Evolutionary conservation across 1,140 invertebrate genomes (phyloP).

Genomic region (Paraescarpia echinospica): DNA sequence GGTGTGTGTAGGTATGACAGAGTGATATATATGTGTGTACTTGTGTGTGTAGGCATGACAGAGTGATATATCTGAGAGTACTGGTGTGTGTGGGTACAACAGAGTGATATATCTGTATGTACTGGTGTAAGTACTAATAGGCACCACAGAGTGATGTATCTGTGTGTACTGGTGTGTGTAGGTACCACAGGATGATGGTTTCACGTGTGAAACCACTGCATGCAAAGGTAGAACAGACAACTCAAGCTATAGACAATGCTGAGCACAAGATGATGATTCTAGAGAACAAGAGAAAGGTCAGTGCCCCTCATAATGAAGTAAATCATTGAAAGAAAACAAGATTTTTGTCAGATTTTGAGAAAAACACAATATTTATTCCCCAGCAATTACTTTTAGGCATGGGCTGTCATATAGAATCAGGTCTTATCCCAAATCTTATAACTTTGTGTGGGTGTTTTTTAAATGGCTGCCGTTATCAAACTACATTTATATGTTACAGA

Average conservation of each 20-base stretch:
- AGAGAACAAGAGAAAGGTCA: constrained; percentile 52
- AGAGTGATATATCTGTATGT: background rate
- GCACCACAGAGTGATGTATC: background rate
- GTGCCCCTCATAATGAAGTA: background rate
- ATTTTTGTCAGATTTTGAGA: too few relatives aligned
- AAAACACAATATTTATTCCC: too few relatives aligned
- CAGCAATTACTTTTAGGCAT: too few relatives aligned
- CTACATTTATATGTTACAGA: too few relatives aligned
- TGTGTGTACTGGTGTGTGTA: constrained; percentile 19
- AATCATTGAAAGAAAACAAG: background rate
- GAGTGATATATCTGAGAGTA: too few relatives aligned
- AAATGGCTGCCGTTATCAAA: background rate
- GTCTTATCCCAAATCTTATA: background rate
- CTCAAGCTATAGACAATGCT: constrained; percentile 53
- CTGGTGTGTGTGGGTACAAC: background rate
- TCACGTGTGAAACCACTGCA: constrained; percentile 57
- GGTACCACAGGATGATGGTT: constrained; percentile 56
- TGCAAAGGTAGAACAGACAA: constrained; percentile 56
- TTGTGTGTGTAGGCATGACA: too few relatives aligned
- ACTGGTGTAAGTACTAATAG: background rate
- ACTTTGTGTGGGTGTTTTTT: background rate
- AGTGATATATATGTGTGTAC: too few relatives aligned
- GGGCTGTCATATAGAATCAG: too few relatives aligned
- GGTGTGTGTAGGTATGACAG: too few relatives aligned
- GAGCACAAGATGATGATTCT: constrained; percentile 55